These are phyloP conservation scores for Schlechtendalia chinensis DNA, from an alignment of 1,140 invertebrate genomes.

Conservation along the genomic window DNA sequence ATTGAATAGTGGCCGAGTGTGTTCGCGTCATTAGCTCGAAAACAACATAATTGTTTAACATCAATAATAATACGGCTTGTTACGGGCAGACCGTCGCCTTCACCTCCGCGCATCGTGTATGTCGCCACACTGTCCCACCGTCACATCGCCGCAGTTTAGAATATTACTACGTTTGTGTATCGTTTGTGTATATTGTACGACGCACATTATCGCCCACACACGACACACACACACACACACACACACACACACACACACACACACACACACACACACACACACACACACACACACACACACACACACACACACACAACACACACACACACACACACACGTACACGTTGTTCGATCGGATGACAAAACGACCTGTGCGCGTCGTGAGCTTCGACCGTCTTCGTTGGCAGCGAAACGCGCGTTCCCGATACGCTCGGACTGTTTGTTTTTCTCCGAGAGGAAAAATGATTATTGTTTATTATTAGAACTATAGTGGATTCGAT, in stretches of 20 bases:
- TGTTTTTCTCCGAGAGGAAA: no score
- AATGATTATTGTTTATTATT: no score
- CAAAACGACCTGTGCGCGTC: neutral
- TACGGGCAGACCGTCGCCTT: neutral
- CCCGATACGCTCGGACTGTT: no score
- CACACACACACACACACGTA: neutral
- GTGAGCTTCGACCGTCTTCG: no score
- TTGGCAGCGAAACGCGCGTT: neutral
- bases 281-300: neutral
- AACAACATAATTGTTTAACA: slow-evolving; percentile 37
- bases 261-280: neutral
- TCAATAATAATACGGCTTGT: slow-evolving; percentile 27
- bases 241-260: neutral
- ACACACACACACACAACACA: neutral
- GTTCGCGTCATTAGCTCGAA: slow-evolving; percentile 26
- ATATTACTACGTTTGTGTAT: neutral
- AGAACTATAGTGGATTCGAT: no score
- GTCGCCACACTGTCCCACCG: no score
- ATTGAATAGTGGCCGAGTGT: slow-evolving; percentile 4
- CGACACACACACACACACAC: neutral
- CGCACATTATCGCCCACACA: neutral
- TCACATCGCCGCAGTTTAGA: neutral
- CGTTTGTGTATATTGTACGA: no score
- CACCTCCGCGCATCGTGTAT: neutral
- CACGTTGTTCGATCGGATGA: neutral